phyloP scores from a whole-genome alignment of 2,888 invertebrate species.

The Tholera decimalis region DNA sequence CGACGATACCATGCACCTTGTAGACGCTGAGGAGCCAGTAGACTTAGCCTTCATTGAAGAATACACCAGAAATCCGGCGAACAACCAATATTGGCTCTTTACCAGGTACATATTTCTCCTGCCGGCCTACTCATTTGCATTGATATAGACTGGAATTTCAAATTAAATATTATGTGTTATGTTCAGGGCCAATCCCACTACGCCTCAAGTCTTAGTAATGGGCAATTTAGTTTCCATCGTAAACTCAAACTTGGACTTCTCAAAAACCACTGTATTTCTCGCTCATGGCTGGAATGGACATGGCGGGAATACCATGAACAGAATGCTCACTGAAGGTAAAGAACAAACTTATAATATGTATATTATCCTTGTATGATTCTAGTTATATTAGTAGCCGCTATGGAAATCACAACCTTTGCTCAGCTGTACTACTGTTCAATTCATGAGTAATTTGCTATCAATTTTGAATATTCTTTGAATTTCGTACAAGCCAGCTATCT shows the following conservation, averaged over 20 bases:
- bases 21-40: conserved; percentile 71
- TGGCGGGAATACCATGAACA: conserved; percentile 75
- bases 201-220: conserved; percentile 66
- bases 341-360: too few species aligned
- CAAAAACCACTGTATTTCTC: conserved; percentile 74
- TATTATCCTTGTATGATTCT: too few species aligned
- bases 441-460: background rate
- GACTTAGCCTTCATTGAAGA: conserved; percentile 67
- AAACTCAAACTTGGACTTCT: conserved; percentile 70
- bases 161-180: conserved; percentile 40
- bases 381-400: background rate
- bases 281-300: conserved; percentile 82
- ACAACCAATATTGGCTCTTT: conserved; percentile 74
- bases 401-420: background rate
- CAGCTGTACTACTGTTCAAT: background rate
- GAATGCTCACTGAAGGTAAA: conserved; percentile 75
- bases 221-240: conserved; percentile 65
- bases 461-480: too few species aligned
- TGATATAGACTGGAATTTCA: too few species aligned
- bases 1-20: conserved; percentile 68
- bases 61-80: conserved; percentile 66
- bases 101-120: conserved; percentile 75
- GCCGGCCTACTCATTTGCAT: too few species aligned
- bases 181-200: conserved; percentile 72
- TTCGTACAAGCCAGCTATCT: too few species aligned